Base-by-base conservation (phyloP, 2,888 invertebrate genomes). In the Polietes domitor region DNA sequence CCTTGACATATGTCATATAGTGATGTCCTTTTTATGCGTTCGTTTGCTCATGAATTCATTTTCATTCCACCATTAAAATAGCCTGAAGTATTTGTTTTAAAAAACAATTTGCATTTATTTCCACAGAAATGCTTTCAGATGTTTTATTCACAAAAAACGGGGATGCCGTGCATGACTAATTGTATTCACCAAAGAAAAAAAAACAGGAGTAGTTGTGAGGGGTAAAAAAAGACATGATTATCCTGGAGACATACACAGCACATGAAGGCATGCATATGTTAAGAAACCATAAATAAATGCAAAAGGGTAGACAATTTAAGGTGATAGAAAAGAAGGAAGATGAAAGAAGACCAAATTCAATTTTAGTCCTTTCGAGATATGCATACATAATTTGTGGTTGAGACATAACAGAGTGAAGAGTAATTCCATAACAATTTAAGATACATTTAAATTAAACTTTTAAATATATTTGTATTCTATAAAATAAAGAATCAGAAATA, bases 161-260 rank as follows among this genome's bases (percentile, higher is more conserved):
- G 77, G 15, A n/a, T 83, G 83, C 80, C 68, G 76, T 83, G 77
- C 85, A 85, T 80, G 79, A 70, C 82, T 80, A 77, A 71, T n/a
- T 24, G 47, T 71, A 12, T 47, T 50, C 5, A 7, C 28, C 9
- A 26, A 41, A 17, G 15, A 26, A 32, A 50, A 72, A 28, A 72
- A 53, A 50, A 53, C 47, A 63, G 71, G 74, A 58, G 79, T 63
- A 77, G 75, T 81, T 61, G n/a, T 61, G 77, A 78, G 15, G 55
- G 2, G 63, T 41, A 65, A 72, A 65, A 72, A 61, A 61, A 80
- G 55, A 82, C 50, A 79, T 71, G 82, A 74, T 82, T 82, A 82
- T 85, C 78, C 81, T 81, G 50, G 58, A 81, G 65, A 72, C 75
- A 72, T 47, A 32, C 32, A 19, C n/a, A 55, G 50, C 76, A 68